A percentile compares a stretch with the other conserved stretches of the same genome.
Evolutionary conservation across 2,113 vertebrate species (phyloP).

Genomic region (Pristiophorus japonicus): DNA sequence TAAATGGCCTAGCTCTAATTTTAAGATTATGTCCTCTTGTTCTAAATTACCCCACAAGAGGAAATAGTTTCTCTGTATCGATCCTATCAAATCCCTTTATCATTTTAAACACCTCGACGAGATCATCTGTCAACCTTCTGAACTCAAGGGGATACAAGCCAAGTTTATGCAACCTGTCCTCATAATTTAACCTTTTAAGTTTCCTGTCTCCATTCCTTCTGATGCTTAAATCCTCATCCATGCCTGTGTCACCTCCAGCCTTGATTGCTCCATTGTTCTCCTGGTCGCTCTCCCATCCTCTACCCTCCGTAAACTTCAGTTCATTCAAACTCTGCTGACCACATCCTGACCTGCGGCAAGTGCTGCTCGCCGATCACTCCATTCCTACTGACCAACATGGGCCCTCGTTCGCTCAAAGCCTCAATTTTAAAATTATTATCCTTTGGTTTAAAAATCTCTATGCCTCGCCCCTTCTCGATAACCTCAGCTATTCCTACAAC

Average conservation of each 20-base stretch:
- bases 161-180: background rate
- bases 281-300: background rate
- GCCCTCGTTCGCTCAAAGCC: background rate
- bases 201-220: too few relatives aligned
- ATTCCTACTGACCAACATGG: background rate
- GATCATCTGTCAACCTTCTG: background rate
- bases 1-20: background rate
- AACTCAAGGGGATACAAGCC: background rate
- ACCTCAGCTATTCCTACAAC: background rate
- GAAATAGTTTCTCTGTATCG: background rate
- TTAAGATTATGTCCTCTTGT: background rate
- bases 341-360: background rate
- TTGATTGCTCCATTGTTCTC: background rate
- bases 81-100: background rate
- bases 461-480: background rate
- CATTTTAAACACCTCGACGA: background rate
- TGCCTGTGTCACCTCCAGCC: too few relatives aligned
- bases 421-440: background rate
- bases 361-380: too few relatives aligned
- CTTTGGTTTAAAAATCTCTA: background rate
- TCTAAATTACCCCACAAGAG: background rate
- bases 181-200: too few relatives aligned
- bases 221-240: too few relatives aligned
- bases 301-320: background rate
- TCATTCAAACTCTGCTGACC: background rate